A percentile compares a stretch with the other conserved stretches of the same genome.
phyloP scores from a whole-genome alignment of 1,140 invertebrate genomes.

The Rhizoglyphus robini region DNA sequence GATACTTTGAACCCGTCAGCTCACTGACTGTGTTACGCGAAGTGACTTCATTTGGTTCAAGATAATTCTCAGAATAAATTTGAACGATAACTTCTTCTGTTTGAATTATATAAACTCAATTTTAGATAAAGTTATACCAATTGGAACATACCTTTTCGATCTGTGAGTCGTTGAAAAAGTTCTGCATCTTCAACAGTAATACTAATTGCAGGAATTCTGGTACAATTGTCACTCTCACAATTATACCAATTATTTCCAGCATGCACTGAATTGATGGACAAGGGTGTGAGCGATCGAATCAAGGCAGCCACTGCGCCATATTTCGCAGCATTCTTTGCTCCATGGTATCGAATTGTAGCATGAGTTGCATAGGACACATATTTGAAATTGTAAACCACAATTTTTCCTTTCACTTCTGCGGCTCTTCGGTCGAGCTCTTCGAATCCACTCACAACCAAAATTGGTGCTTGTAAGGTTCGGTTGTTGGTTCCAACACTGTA shows the following conservation, averaged over 20 bases:
- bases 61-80: slow-evolving; percentile 43
- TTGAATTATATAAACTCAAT: no score
- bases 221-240: slow-evolving; percentile 39
- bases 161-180: slow-evolving; percentile 49
- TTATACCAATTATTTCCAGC: slow-evolving; percentile 44
- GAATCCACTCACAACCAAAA: slow-evolving; percentile 52
- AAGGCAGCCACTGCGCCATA: no score
- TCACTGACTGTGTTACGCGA: slow-evolving; percentile 61
- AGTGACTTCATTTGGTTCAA: slow-evolving; percentile 37
- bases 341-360: slow-evolving; percentile 43
- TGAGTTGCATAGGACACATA: slow-evolving; percentile 48
- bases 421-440: slow-evolving; percentile 41
- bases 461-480: slow-evolving; percentile 51
- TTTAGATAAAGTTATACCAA: no score
- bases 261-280: slow-evolving; percentile 53
- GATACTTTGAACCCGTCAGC: slow-evolving; percentile 44
- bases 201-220: slow-evolving; percentile 58
- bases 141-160: no score
- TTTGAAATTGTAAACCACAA: slow-evolving; percentile 56
- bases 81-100: no score
- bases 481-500: slow-evolving; percentile 48
- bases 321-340: slow-evolving; percentile 40
- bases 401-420: slow-evolving; percentile 44
- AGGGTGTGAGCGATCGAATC: slow-evolving; percentile 57
- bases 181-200: slow-evolving; percentile 67